phyloP scores from a whole-genome alignment of 1,140 invertebrate genomes.

The Asbolus verrucosus region DNA sequence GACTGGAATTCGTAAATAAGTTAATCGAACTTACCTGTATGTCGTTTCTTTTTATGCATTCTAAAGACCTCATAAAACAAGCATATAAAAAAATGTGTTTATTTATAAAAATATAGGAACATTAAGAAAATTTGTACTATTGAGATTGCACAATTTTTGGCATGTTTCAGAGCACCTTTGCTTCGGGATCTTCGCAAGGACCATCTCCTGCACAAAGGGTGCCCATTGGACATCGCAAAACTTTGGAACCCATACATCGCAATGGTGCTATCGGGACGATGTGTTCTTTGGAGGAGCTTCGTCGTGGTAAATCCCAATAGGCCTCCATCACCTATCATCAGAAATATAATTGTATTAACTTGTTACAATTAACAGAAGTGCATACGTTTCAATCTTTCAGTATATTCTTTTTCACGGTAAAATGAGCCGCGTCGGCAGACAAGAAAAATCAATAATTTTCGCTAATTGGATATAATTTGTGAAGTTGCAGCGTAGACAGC shows the following conservation, averaged over 20 bases:
- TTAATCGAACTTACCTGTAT: too few species aligned
- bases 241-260: neutral
- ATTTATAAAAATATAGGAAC: conserved; percentile 13
- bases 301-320: conserved; percentile 18
- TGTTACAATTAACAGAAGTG: conserved; percentile 2
- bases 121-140: conserved; percentile 37
- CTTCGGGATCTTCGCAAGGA: conserved; percentile 12
- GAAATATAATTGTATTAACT: neutral
- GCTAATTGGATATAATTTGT: neutral
- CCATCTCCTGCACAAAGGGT: conserved; percentile 51
- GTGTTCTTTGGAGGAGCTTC: conserved; percentile 43
- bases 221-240: conserved; percentile 14
- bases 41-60: too few species aligned
- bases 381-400: conserved; percentile 3
- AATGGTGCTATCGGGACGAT: conserved; percentile 18
- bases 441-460: too few species aligned
- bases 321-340: neutral
- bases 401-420: neutral
- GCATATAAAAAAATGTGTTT: too few species aligned
- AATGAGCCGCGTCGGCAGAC: too few species aligned
- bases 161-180: conserved; percentile 1
- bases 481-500: conserved; percentile 4
- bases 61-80: too few species aligned
- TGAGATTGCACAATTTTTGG: conserved; percentile 6
- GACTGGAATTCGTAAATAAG: too few species aligned